A percentile compares a stretch with the other conserved stretches of the same genome.
These are phyloP conservation scores for Psittacula derbiana DNA, from an alignment of 2,797 vertebrate genomes.

Conservation along the genomic window DNA sequence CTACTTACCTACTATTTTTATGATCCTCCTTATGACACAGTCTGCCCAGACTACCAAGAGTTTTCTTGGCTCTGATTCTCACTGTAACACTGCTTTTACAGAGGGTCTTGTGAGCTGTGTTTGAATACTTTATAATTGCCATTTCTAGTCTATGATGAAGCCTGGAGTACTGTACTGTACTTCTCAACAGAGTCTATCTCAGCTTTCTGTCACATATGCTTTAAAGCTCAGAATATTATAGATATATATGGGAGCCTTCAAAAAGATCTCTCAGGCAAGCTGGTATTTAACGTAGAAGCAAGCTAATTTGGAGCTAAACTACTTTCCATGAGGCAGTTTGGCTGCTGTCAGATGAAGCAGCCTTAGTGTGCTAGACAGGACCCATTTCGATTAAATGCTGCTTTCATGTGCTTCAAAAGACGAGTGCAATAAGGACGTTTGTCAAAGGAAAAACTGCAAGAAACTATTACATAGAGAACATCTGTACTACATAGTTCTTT, in stretches of 20 bases:
- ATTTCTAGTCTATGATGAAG: slow-evolving; percentile 64
- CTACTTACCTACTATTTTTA: background rate
- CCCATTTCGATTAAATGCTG: slow-evolving; percentile 78
- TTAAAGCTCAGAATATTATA: slow-evolving; percentile 77
- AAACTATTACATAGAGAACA: slow-evolving; percentile 78
- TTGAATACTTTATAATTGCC: slow-evolving; percentile 72
- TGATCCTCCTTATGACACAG: background rate
- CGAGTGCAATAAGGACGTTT: slow-evolving; percentile 75
- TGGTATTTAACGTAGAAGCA: slow-evolving; percentile 81
- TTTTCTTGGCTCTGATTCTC: background rate
- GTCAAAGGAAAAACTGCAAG: slow-evolving; percentile 81
- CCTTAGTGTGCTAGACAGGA: slow-evolving; percentile 67
- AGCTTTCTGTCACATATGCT: slow-evolving; percentile 77
- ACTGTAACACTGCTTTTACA: slow-evolving; percentile 40
- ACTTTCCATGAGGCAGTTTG: slow-evolving; percentile 79
- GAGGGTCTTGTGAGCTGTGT: slow-evolving; percentile 46
- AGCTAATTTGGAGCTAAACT: slow-evolving; percentile 80
- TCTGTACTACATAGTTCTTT: slow-evolving; percentile 72
- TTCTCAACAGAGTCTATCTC: slow-evolving; percentile 66
- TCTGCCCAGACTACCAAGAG: background rate
- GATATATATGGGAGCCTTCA: slow-evolving; percentile 74
- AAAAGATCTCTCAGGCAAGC: slow-evolving; percentile 79
- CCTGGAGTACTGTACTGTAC: slow-evolving; percentile 71
- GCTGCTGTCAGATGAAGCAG: slow-evolving; percentile 77
- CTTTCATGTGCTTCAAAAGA: slow-evolving; percentile 77